These are phyloP conservation scores for Cactoblastis cactorum DNA, from an alignment of 2,888 invertebrate genomes.

Conservation along the genomic window DNA sequence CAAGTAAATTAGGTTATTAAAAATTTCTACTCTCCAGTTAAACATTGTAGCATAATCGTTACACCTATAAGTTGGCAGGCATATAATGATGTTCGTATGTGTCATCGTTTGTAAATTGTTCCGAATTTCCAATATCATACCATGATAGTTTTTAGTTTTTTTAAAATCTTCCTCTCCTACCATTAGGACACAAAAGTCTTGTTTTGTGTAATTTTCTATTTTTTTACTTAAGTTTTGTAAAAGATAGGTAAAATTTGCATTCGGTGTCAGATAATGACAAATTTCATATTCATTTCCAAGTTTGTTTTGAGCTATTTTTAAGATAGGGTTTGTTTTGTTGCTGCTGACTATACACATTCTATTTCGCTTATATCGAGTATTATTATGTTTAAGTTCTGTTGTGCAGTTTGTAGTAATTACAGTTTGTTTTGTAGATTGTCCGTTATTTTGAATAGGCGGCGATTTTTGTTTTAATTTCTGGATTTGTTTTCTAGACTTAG, in stretches of 20 bases:
- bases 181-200: constrained; percentile 13
- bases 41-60: constrained; percentile 5
- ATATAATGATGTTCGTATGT: constrained; percentile 14
- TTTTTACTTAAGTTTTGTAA: constrained; percentile 4
- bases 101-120: constrained; percentile 1
- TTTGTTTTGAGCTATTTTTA: constrained; percentile 5
- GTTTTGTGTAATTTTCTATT: constrained; percentile 7
- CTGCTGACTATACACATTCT: constrained; percentile 9
- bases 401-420: background rate
- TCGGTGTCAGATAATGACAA: constrained; percentile 7
- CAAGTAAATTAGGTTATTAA: too few species aligned
- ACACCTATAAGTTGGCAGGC: constrained; percentile 12
- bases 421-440: background rate
- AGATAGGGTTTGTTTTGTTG: constrained; percentile 7
- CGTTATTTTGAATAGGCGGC: background rate
- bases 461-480: background rate
- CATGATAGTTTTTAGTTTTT: constrained; percentile 12
- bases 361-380: background rate
- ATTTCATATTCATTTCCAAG: constrained; percentile 1
- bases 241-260: constrained; percentile 2
- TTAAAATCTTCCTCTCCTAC: constrained; percentile 13
- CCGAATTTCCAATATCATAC: constrained; percentile 3
- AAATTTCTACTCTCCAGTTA: too few species aligned
- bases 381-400: background rate
- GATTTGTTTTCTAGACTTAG: background rate